phyloP scores from a whole-genome alignment of 2,888 invertebrate species.

The Acrobasis repandana region DNA sequence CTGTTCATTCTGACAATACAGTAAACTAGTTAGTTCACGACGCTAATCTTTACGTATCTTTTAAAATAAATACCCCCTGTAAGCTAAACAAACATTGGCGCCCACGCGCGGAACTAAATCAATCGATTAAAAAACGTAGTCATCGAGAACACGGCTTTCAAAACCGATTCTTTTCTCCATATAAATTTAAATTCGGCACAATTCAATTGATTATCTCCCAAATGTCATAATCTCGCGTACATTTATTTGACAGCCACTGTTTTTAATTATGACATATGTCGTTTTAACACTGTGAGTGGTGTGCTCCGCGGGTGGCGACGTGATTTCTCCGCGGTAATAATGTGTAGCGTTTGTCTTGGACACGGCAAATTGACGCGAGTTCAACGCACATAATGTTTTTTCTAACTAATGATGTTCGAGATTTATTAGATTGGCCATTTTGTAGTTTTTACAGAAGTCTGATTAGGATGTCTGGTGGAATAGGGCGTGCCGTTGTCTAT shows the following conservation, averaged over 20 bases:
- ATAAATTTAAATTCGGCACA: slow-evolving; percentile 8
- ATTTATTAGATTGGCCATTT: slow-evolving; percentile 50
- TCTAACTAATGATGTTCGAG: slow-evolving; percentile 53
- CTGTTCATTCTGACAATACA: slow-evolving; percentile 1
- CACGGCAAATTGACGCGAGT: slow-evolving; percentile 50
- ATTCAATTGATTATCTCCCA: slow-evolving; percentile 19
- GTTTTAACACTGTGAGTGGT: slow-evolving; percentile 7
- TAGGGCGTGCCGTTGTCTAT: slow-evolving; percentile 29
- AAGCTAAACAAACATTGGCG: slow-evolving; percentile 2
- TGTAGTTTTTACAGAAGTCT: slow-evolving; percentile 2
- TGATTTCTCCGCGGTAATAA: slow-evolving; percentile 38
- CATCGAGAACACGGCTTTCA: slow-evolving; percentile 8
- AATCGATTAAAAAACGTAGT: slow-evolving; percentile 6
- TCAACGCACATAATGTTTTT: slow-evolving; percentile 42
- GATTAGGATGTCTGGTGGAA: slow-evolving; percentile 31
- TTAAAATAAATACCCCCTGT: background rate
- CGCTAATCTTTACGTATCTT: slow-evolving; percentile 2
- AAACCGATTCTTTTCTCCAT: slow-evolving; percentile 9
- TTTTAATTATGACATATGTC: slow-evolving; percentile 22
- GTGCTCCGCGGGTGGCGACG: slow-evolving; percentile 17
- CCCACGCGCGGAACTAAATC: slow-evolving; percentile 10
- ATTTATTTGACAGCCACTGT: slow-evolving; percentile 20
- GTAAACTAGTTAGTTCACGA: background rate
- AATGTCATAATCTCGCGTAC: slow-evolving; percentile 20
- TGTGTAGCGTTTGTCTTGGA: slow-evolving; percentile 47